Base-by-base conservation (phyloP, 2,888 invertebrate species). In the Mylabris sibirica region DNA sequence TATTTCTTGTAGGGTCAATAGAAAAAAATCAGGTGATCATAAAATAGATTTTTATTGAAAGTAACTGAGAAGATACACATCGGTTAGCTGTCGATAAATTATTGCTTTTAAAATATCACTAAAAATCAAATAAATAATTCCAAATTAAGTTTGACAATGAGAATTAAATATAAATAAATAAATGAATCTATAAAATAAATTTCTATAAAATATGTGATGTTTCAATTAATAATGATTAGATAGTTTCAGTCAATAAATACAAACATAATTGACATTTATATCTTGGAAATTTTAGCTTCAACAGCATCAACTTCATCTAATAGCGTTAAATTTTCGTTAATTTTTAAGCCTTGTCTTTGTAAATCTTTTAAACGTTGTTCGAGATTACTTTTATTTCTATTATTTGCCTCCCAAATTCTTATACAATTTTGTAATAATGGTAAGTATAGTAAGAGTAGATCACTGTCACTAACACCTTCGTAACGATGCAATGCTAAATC, bases 401-500 rank as follows among this genome's bases (percentile, higher is more conserved):
- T 91, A 35, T 89, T 84, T 71, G 89, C 88, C 83, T 76, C 89
- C 90, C 90, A 92, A 76, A 92, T 87, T 77, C 89, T 89, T 59
- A 90, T 88, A 77, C 92, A 92, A 5, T 90, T 87, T 76, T 91
- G 89, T 67, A 93, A 76, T 60, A 93, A 83, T 1, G 93, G 93
- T 76, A 91, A 86, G 78, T 93, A 93, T 44, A 92, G 86, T 59
- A 89, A 87, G 64, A 93, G 83, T 53, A 92, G 82, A 78, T 93
- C 92, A 14, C 89, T 89, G 81, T 93, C 93, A 78, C 91, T 90
- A 72, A 93, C 89, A 2, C 89, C 91, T 73, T 93, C 91, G 75
- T 90, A 93, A 63, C 93, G 87, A 76, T 88, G 88, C n/a, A 93
- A 82, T 0, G 92, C 92, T 5, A 92, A 84, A 69, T 89, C 89